Evolutionary conservation across 2,113 vertebrate species (phyloP), one percentile per base, ranked within the genome.

Genomic region (Eulemur macaco): DNA sequence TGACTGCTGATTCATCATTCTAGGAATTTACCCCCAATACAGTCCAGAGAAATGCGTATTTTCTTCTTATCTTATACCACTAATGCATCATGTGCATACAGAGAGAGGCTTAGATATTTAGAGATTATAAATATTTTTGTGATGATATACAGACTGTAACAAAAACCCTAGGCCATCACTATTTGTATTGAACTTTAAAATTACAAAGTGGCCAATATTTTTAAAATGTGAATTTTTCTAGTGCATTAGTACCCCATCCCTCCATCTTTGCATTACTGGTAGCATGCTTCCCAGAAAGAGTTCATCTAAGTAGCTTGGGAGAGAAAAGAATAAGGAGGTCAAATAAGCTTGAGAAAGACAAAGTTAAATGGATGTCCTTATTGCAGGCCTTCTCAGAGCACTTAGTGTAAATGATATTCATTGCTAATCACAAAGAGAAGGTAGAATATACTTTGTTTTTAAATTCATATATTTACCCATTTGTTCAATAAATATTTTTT

Each of bases 181-280:
- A 45, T 93, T 92, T 84, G 91, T 31, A 90, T 31, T 93, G 39
- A 91, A 82, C 37, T 63, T 85, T 88, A 73, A 88, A 87, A 77
- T 81, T 84, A 82, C 17, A 50, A 92, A 60, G 25, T 52, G 8
- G 71, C 2, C 39, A 56, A 31, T 60, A 52, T 73, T 94, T 94
- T 85, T 31, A 8, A 81, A 95, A 50, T 27, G 54, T 39, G 31
- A 39, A 66, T 54, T 37, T 69, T 96, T 58, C 42, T 66, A 76
- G 3, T 82, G 8, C 21, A 68, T 82, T 39, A n/a, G 31, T 52
- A 87, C 29, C 1, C 1, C 1, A n/a, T 68, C 42, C 4, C 8
- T 56, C 31, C 11, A 47, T 39, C 25, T 85, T 50, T 47, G 60
- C n/a, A 50, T 73, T 86, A 50, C 73, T 11, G 20, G 54, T 78